Evolutionary conservation across 2,797 vertebrate species (phyloP).

Genomic region (Emydoidea blandingii): DNA sequence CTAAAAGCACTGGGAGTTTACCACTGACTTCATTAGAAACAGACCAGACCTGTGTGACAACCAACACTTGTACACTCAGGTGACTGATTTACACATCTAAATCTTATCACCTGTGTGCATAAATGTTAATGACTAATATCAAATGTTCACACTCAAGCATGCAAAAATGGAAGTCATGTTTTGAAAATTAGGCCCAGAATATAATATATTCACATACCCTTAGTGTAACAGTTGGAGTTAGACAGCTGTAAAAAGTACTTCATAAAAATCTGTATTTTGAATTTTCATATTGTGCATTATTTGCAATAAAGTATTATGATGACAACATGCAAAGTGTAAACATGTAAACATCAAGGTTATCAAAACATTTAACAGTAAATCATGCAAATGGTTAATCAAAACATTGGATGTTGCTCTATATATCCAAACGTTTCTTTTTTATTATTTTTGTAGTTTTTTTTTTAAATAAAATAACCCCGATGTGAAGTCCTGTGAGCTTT

Average conservation of each 20-base stretch:
- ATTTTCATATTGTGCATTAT: constrained; percentile 43
- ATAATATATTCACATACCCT: constrained; percentile 47
- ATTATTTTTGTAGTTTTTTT: background rate
- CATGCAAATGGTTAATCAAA: constrained; percentile 76
- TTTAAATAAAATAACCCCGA: constrained; percentile 51
- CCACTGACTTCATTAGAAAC: background rate
- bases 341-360: constrained; percentile 76
- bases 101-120: background rate
- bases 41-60: background rate
- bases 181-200: constrained; percentile 59
- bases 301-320: constrained; percentile 56
- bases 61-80: background rate
- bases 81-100: background rate
- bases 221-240: constrained; percentile 51
- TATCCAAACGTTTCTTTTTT: constrained; percentile 68
- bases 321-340: constrained; percentile 79
- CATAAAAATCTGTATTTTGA: constrained; percentile 67
- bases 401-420: constrained; percentile 61
- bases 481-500: constrained; percentile 47
- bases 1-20: background rate
- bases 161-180: constrained; percentile 57
- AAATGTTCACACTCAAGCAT: constrained; percentile 26
- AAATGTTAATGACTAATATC: background rate
- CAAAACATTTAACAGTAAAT: constrained; percentile 73
- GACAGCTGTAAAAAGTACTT: constrained; percentile 51